Base-by-base conservation (phyloP, 2,888 invertebrate species). In the Morpho helenor region DNA sequence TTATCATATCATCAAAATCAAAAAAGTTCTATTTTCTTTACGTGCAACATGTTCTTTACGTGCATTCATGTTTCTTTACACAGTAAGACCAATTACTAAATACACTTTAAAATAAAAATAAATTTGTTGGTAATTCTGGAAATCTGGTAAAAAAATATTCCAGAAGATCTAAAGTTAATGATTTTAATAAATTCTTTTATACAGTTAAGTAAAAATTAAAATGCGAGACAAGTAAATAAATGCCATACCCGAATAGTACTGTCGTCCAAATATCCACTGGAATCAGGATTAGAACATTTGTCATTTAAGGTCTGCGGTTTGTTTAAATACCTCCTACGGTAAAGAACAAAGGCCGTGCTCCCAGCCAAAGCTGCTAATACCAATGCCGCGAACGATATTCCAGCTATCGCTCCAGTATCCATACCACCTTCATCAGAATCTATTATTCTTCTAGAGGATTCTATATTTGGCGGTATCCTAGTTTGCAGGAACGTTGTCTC, bases 241-340 rank as follows among this genome's bases (percentile, higher is more conserved):
- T 16, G 16, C 8, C 52, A 10, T 54, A 96, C 96, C 88, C 96
- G 92, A 80, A 96, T 94, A 75, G 96, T 96, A 80, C 95, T 96
- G 81, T 96, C 96, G 79, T 96, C 96, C 66, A 96, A 94, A 76
- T 96, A 96, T 70, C 96, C 96, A 76, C 95, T 96, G 59, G 96
- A 96, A 77, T 96, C 96, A 7, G 96, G 95, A 80, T 96, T 96
- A 72, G 96, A 96, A 77, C 95, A 95, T 71, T 94, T 94, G 77
- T 95, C 95, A 72, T 94, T 95, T 66, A 96, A 87, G 60, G 96
- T 95, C 85, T 96, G 96, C 8, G 96, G 96, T 75, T 96, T 95
- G 77, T 96, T 96, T 66, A 96, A 88, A 75, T 94, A 95, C 72
- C 94, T 91, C 62, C 95, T 89, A 51, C 95, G 92, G 76, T 95